A percentile compares a stretch with the other conserved stretches of the same genome.
phyloP scores from a whole-genome alignment of 2,888 invertebrate genomes.

The Matsumyia berberina region DNA sequence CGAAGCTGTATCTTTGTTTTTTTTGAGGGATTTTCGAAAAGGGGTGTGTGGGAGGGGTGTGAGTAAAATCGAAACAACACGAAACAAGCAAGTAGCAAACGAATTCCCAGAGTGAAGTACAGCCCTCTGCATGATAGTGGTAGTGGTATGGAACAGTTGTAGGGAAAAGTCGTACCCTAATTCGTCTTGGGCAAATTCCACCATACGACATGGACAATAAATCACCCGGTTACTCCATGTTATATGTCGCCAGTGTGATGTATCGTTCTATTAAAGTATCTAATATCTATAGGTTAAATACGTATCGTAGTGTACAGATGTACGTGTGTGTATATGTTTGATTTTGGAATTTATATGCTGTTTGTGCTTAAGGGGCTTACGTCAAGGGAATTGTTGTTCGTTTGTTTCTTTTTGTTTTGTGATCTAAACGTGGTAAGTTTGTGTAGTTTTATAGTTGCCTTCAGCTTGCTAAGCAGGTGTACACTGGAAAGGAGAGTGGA shows the following conservation, averaged over 20 bases:
- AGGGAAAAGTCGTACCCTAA: slow-evolving; percentile 76
- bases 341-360: slow-evolving; percentile 68
- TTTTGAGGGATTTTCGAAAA: slow-evolving; percentile 60
- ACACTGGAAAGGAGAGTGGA: background rate
- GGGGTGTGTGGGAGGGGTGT: background rate
- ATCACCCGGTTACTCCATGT: slow-evolving; percentile 84
- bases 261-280: slow-evolving; percentile 82
- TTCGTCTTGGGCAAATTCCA: slow-evolving; percentile 79
- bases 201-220: slow-evolving; percentile 83
- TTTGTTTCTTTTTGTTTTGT: slow-evolving; percentile 37
- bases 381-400: slow-evolving; percentile 59
- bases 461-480: slow-evolving; percentile 2
- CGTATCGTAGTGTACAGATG: slow-evolving; percentile 18
- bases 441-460: background rate
- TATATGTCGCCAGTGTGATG: slow-evolving; percentile 81
- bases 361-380: slow-evolving; percentile 70
- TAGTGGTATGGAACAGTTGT: slow-evolving; percentile 29
- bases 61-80: slow-evolving; percentile 57
- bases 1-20: slow-evolving; percentile 47
- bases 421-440: slow-evolving; percentile 19
- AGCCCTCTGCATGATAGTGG: slow-evolving; percentile 29
- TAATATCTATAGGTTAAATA: slow-evolving; percentile 76
- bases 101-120: slow-evolving; percentile 65
- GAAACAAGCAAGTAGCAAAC: slow-evolving; percentile 23
- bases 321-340: slow-evolving; percentile 43